Evolutionary conservation across 2,113 vertebrate genomes (phyloP), one percentile per base, ranked within the genome.

Genomic region (Cromileptes altivelis): DNA sequence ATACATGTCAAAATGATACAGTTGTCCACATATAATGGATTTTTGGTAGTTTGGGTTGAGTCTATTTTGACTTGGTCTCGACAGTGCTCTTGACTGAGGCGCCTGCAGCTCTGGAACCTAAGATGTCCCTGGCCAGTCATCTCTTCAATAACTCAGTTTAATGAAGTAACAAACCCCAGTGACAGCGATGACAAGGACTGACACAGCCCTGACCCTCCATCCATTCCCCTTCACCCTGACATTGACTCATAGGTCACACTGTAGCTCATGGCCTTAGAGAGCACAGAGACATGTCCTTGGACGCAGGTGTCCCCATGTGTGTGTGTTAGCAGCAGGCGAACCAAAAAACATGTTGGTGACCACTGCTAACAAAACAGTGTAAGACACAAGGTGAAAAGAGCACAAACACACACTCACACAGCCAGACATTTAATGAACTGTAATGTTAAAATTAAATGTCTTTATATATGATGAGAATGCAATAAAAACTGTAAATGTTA

Each of bases 121-220:
- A 15, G 11, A 37, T 42, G 84, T 82, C 79, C 71, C 50, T 82
- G 85, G 71, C 21, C 58, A 15, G 58, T 75, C 77, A 70, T 56
- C 40, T 69, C 17, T 64, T 76, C 86, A 73, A 65, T 89, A 89
- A 86, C 61, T 89, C 80, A 11, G 4, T 89, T 78, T 90, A 89
- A 92, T 85, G 82, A 88, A 85, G 82, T 76, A 83, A 89, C 87
- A 89, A 71, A 89, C 75, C 78, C 45, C 75, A 15, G 75, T 73
- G 86, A 88, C 88, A 78, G 67, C 2, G 10, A 85, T 82, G 87
- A 88, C 82, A 89, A 72, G 50, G 14, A 40, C 58, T 67, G 84
- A 92, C 87, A 75, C 62, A 21, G 61, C 73, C 73, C 61, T 73
- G 87, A 84, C 78, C 53, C 78, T 25, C 53, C 67, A 70, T 82